Percentiles rank a stretch among this genome's conserved stretches.
phyloP scores from a whole-genome alignment of 2,113 vertebrate genomes.

The Pollachius pollachius region DNA sequence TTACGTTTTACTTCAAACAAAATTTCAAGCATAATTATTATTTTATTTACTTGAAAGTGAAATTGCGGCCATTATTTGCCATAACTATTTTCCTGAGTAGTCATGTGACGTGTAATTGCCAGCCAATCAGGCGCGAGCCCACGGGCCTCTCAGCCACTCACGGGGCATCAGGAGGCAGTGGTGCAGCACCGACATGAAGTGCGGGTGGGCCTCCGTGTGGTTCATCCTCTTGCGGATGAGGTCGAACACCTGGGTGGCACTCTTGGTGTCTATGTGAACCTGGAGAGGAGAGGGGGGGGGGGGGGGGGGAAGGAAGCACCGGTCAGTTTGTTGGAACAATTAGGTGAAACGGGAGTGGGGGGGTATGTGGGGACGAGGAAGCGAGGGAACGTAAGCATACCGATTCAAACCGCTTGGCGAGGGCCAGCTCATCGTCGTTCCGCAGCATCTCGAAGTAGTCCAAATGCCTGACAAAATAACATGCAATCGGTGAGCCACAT shows the following conservation, averaged over 20 bases:
- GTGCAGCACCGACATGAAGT: conserved; percentile 98
- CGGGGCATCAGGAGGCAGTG: conserved; percentile 99
- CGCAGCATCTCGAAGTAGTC: conserved; percentile 99
- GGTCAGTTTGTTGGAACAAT: too few species aligned
- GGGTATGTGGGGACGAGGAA: not conserved
- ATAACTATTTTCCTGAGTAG: not conserved
- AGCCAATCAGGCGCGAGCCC: not conserved
- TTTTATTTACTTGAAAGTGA: too few species aligned
- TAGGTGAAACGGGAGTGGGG: too few species aligned
- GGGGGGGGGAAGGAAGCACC: too few species aligned
- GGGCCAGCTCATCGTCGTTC: conserved; percentile 95
- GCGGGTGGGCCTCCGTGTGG: conserved; percentile 93
- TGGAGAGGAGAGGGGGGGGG: conserved; percentile 42
- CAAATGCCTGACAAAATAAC: conserved; percentile 81
- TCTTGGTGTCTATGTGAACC: conserved; percentile 98
- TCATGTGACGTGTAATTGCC: too few species aligned
- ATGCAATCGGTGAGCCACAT: not conserved
- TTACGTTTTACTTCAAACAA: conserved; percentile 36
- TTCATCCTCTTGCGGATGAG: conserved; percentile 94
- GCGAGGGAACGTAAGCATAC: conserved; percentile 78
- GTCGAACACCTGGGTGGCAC: conserved; percentile 96
- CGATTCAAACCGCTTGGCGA: conserved; percentile 95
- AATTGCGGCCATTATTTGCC: conserved; percentile 6
- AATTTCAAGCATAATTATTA: too few species aligned
- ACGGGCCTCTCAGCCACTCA: conserved; percentile 65